Conservation (phyloP, 2,888 invertebrate genomes). For the Iselma pallidipennis region DNA sequence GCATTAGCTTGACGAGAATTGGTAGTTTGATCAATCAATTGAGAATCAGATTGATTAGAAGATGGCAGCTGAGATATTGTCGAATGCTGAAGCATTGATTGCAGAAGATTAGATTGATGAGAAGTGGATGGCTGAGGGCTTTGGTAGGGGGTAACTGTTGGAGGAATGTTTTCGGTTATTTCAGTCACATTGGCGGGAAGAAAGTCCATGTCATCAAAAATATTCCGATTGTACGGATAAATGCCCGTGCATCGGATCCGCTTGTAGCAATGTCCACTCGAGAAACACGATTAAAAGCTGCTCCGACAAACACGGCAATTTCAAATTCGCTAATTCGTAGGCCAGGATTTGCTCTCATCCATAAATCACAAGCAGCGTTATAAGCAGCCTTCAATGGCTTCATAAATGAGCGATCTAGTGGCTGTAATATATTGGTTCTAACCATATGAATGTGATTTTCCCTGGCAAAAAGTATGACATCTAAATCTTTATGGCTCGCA, state of each 20-base stretch:
- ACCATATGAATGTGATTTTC: slow-evolving; percentile 43
- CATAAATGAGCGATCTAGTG: slow-evolving; percentile 43
- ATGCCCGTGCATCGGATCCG: slow-evolving; percentile 35
- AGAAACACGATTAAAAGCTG: slow-evolving; percentile 40
- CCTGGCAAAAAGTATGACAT: slow-evolving; percentile 40
- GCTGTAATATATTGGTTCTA: slow-evolving; percentile 43
- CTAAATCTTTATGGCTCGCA: slow-evolving; percentile 32
- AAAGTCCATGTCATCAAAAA: slow-evolving; percentile 37
- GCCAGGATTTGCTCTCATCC: slow-evolving; percentile 37
- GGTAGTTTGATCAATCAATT: too few species aligned
- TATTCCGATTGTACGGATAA: slow-evolving; percentile 23
- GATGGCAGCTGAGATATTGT: too few species aligned
- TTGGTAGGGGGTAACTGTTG: not conserved
- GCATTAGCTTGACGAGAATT: too few species aligned
- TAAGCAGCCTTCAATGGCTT: slow-evolving; percentile 41
- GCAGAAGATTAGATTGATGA: too few species aligned
- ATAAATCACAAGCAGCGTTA: slow-evolving; percentile 9
- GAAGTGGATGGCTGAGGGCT: too few species aligned
- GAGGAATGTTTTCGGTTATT: not conserved
- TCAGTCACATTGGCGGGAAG: slow-evolving; percentile 38
- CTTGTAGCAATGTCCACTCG: slow-evolving; percentile 31
- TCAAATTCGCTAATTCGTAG: slow-evolving; percentile 40
- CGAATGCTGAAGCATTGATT: too few species aligned
- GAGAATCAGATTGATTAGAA: too few species aligned
- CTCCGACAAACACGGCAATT: slow-evolving; percentile 35